Evolutionary conservation across 2,113 vertebrate species (phyloP).

Genomic region (Eleginops maclovinus): DNA sequence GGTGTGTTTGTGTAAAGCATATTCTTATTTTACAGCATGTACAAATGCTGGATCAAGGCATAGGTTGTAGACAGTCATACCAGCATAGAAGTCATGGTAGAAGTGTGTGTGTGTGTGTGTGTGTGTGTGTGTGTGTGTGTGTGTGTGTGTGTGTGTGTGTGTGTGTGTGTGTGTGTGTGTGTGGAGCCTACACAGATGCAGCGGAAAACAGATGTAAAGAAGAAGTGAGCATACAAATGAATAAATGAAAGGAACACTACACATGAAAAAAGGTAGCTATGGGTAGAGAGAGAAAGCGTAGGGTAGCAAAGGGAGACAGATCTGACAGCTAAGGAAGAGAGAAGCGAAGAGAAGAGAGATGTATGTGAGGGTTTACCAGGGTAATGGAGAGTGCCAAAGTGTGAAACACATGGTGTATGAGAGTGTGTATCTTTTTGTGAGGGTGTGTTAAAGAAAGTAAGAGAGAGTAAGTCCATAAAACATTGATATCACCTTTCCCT

Average conservation of each 20-base stretch:
- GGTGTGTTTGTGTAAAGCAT: background rate
- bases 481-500: conserved; percentile 33
- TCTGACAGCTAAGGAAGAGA: conserved; percentile 40
- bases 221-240: background rate
- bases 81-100: background rate
- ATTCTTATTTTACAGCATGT: background rate
- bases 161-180: background rate
- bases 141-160: background rate
- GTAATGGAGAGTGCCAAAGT: conserved; percentile 39
- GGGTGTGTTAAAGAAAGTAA: conserved; percentile 5
- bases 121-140: background rate
- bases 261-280: background rate
- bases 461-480: conserved; percentile 40
- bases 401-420: conserved; percentile 24
- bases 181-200: background rate
- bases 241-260: conserved; percentile 11
- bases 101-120: background rate
- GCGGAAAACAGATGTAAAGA: conserved; percentile 17
- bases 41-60: background rate
- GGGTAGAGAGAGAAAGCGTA: conserved; percentile 9
- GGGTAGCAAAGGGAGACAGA: conserved; percentile 16
- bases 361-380: conserved; percentile 46
- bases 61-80: background rate
- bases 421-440: background rate
- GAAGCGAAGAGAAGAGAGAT: conserved; percentile 26